A percentile compares a stretch with the other conserved stretches of the same genome.
These are phyloP conservation scores for Salticus scenicus DNA, from an alignment of 2,888 invertebrate species.

Conservation along the genomic window DNA sequence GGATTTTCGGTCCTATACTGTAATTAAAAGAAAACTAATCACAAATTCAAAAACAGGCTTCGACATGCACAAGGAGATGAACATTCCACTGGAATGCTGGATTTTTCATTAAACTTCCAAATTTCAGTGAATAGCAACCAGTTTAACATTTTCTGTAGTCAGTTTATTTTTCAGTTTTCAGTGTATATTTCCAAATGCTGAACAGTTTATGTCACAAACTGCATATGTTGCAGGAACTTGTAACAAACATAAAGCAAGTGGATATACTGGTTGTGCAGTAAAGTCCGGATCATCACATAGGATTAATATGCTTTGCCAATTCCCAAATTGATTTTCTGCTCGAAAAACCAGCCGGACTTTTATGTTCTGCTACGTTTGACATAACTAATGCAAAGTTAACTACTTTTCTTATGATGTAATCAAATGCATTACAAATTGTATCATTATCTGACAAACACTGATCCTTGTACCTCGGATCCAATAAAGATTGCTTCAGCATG, in stretches of 20 bases:
- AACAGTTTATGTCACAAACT: conserved; percentile 1
- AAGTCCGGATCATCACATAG: neutral
- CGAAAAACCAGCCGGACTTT: conserved; percentile 4
- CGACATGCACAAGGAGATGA: too few relatives aligned
- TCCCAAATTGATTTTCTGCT: neutral
- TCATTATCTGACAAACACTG: conserved; percentile 8
- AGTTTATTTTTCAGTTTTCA: neutral
- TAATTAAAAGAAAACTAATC: too few relatives aligned
- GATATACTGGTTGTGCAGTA: neutral
- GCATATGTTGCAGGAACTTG: conserved; percentile 12
- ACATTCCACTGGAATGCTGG: too few relatives aligned
- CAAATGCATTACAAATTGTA: conserved; percentile 18
- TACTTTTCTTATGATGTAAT: conserved; percentile 1
- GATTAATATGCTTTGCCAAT: neutral
- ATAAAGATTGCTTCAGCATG: too few relatives aligned
- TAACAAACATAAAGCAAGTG: neutral
- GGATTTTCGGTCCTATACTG: too few relatives aligned
- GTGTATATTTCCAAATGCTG: neutral
- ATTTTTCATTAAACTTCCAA: neutral
- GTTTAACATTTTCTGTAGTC: neutral
- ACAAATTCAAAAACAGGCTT: too few relatives aligned
- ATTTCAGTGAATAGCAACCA: neutral
- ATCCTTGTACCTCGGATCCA: too few relatives aligned
- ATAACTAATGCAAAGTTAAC: neutral
- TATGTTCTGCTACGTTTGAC: conserved; percentile 23